A percentile compares a stretch with the other conserved stretches of the same genome.
phyloP scores from a whole-genome alignment of 1,140 invertebrate genomes.

The Dinoponera quadriceps region DNA sequence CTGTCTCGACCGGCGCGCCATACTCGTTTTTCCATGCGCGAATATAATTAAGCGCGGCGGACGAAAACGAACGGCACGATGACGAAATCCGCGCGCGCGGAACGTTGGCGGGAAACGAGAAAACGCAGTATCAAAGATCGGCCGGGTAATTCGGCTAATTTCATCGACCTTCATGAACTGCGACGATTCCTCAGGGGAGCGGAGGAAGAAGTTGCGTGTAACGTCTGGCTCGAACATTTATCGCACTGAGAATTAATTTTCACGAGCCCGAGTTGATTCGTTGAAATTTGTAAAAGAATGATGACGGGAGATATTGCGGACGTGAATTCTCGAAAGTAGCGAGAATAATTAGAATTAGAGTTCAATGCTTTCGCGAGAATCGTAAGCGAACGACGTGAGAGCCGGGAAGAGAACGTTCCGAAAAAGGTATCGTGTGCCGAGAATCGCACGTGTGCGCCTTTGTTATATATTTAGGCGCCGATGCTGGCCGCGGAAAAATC shows the following conservation, averaged over 20 bases:
- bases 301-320: no score
- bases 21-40: background rate
- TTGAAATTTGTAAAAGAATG: no score
- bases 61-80: background rate
- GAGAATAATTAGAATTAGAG: background rate
- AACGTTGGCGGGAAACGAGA: background rate
- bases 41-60: constrained; percentile 19
- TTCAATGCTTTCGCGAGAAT: no score
- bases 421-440: background rate
- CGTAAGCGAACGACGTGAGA: background rate
- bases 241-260: no score
- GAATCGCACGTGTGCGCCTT: background rate
- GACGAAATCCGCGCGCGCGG: background rate
- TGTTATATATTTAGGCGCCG: constrained; percentile 35
- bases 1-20: background rate
- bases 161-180: background rate
- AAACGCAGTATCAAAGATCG: background rate
- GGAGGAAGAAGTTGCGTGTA: background rate
- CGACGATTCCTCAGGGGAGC: background rate
- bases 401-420: background rate
- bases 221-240: background rate
- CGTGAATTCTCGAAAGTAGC: background rate
- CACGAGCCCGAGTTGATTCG: no score
- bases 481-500: constrained; percentile 42
- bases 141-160: background rate